These are phyloP conservation scores for Hymenopus coronatus DNA, from an alignment of 2,888 invertebrate species.

Conservation along the genomic window DNA sequence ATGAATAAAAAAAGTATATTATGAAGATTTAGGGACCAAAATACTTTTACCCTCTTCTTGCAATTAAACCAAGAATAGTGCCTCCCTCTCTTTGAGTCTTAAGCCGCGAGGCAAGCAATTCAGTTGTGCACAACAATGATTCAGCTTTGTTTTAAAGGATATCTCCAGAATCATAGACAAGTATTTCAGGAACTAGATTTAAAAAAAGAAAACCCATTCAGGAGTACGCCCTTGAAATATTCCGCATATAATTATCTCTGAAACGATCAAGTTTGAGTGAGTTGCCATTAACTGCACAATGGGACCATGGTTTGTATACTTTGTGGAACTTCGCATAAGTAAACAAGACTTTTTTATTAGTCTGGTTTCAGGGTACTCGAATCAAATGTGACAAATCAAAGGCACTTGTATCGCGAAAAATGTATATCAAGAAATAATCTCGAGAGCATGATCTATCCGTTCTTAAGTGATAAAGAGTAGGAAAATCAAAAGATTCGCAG, in stretches of 20 bases:
- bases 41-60: not conserved
- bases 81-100: not conserved
- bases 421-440: not conserved
- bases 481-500: not conserved
- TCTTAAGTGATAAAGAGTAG: too few relatives aligned
- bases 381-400: not conserved
- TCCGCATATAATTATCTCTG: not conserved
- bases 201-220: not conserved
- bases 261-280: not conserved
- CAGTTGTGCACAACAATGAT: not conserved
- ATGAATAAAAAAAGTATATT: not conserved
- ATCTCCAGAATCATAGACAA: not conserved
- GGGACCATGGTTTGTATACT: not conserved
- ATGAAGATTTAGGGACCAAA: not conserved
- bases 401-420: not conserved
- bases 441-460: not conserved
- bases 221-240: not conserved
- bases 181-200: not conserved
- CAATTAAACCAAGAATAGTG: not conserved
- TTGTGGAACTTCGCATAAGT: not conserved
- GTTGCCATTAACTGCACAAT: not conserved
- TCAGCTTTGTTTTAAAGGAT: not conserved
- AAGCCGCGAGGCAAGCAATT: not conserved
- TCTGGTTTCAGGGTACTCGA: not conserved
- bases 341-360: not conserved